phyloP scores from a whole-genome alignment of 2,797 vertebrate species.

The Acropternis orthonyx region DNA sequence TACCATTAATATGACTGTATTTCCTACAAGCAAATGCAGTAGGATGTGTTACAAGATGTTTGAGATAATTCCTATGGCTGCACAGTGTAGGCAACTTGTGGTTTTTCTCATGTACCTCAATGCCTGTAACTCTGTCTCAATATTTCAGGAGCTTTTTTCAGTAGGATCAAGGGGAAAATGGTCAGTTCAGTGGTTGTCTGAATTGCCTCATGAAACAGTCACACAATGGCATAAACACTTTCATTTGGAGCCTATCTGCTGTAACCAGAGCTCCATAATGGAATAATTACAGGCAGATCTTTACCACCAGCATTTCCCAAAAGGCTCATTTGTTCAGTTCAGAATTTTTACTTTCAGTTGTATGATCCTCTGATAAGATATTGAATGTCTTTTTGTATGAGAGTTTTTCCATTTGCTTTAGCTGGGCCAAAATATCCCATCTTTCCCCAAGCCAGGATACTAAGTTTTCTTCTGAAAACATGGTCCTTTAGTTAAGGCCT shows the following conservation, averaged over 20 bases:
- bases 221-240: background rate
- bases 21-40: background rate
- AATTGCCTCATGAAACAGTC: background rate
- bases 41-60: background rate
- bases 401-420: background rate
- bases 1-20: background rate
- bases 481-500: background rate
- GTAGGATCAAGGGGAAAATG: background rate
- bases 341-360: constrained; percentile 9
- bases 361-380: background rate
- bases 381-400: background rate
- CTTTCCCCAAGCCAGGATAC: background rate
- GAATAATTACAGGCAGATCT: background rate
- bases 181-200: background rate
- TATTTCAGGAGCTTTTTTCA: background rate
- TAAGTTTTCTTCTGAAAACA: background rate
- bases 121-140: background rate
- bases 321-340: background rate
- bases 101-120: fast-evolving
- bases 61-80: background rate
- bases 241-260: background rate
- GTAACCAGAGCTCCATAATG: background rate
- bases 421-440: background rate
- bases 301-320: background rate
- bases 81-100: background rate